Evolutionary conservation across 2,888 invertebrate species (phyloP), one percentile per base, ranked within the genome.

Genomic region (Agrotis puta): DNA sequence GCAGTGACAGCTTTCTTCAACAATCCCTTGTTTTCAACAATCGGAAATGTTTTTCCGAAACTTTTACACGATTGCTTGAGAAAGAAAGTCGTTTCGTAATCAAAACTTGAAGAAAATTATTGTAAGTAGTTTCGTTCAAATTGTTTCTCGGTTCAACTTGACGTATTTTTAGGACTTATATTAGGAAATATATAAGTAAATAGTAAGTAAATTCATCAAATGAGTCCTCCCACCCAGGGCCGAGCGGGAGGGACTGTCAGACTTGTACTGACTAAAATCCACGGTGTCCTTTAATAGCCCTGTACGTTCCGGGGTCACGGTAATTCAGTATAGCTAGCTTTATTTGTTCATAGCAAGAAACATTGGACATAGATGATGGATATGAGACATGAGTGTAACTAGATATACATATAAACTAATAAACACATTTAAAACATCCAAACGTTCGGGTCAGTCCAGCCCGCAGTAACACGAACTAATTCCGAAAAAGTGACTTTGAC

Each of bases 401-500:
- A 39, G 39, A 2, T 39, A 20, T n/a, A 2, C 11, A 20, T n/a
- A 51, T n/a, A 13, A 58, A 27, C 2, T 54, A 56, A 39, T 39
- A 54, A 48, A 50, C 45, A 58, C 27, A 27, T 71, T 14, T 9
- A 14, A 50, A 79, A 58, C 27, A 27, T 71, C 16, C 13, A 14
- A 50, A 79, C 61, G n/a, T 47, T 33, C 14, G 54, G 59, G 62
- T 53, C 33, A 53, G 18, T 27, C 16, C 13, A 18, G 43, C 50
- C 62, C 47, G n/a, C n/a, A 62, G 53, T 68, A 80, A 39, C 56
- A 54, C 22, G 50, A 3, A 54, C 50, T 59, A 45, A 70, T 68
- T 64, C 56, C 53, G 50, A 70, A 83, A 81, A 82, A 67, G 65
- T 73, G 80, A 73, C 77, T 82, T 77, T 84, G 84, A 77, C 84